Conservation (phyloP, 2,888 invertebrate genomes). For the Rhogogaster chlorosoma region DNA sequence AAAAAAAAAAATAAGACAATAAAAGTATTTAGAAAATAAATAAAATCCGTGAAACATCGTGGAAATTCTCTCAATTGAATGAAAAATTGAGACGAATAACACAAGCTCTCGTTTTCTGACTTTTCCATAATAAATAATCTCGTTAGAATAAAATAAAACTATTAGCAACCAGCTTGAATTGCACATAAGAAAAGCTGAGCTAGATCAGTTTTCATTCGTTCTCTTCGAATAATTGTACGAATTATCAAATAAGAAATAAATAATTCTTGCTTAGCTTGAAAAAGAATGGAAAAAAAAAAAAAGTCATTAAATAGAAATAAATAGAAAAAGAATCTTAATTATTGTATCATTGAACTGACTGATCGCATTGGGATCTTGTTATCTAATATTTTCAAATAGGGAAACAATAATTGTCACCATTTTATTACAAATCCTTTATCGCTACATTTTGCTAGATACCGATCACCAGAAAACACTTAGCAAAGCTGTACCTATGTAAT, state of each 20-base stretch:
- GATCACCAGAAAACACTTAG: conserved; percentile 77
- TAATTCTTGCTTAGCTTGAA: neutral
- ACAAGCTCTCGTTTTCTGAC: too few species aligned
- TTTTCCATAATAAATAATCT: too few species aligned
- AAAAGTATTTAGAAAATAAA: too few species aligned
- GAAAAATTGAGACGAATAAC: too few species aligned
- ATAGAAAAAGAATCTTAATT: neutral
- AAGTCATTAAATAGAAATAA: too few species aligned
- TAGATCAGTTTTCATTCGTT: neutral
- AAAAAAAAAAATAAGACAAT: too few species aligned
- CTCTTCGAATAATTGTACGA: neutral
- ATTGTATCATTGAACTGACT: neutral
- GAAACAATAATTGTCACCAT: conserved; percentile 74
- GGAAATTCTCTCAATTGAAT: too few species aligned
- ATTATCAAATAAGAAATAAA: neutral
- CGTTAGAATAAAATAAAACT: too few species aligned
- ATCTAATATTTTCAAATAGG: neutral
- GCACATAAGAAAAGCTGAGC: too few species aligned
- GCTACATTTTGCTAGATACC: conserved; percentile 77
- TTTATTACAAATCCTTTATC: conserved; percentile 76
- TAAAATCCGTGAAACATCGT: too few species aligned
- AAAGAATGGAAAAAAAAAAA: neutral
- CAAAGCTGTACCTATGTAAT: conserved; percentile 69
- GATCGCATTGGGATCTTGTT: neutral
- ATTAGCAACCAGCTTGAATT: too few species aligned